Conservation (phyloP, 2,113 vertebrate species). For the Tinamus guttatus region DNA sequence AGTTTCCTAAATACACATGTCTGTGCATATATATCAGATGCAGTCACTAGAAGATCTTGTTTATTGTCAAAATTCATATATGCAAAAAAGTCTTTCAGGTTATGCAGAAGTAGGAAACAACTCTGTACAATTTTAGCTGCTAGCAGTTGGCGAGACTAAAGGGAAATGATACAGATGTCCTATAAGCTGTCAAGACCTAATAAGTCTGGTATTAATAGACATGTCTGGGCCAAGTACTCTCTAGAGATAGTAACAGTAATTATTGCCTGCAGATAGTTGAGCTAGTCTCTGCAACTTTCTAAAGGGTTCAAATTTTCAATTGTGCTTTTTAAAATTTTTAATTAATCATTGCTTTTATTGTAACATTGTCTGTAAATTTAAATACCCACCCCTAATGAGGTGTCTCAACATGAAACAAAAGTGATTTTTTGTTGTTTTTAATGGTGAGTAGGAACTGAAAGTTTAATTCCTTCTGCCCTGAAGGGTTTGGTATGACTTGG, state of each 20-base stretch:
- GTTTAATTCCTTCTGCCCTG: constrained; percentile 29
- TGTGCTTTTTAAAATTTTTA: not conserved
- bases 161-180: constrained; percentile 62
- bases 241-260: constrained; percentile 70
- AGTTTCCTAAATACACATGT: constrained; percentile 1
- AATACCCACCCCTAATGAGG: not conserved
- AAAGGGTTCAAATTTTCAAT: constrained; percentile 37
- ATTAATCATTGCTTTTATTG: constrained; percentile 21
- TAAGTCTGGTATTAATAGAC: constrained; percentile 77
- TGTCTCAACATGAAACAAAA: constrained; percentile 18
- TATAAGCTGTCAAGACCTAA: constrained; percentile 71
- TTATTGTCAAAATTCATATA: constrained; percentile 21
- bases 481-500: not conserved
- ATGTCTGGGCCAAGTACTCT: constrained; percentile 72
- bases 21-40: constrained; percentile 8
- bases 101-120: constrained; percentile 9
- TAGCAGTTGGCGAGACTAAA: constrained; percentile 61
- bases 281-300: constrained; percentile 42
- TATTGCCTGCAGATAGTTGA: constrained; percentile 61
- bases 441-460: not conserved
- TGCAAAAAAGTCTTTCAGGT: constrained; percentile 28
- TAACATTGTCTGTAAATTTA: not conserved
- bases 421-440: not conserved
- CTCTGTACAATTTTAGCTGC: constrained; percentile 28
- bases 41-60: not conserved